These are phyloP conservation scores for Xestia sexstrigata DNA, from an alignment of 2,888 invertebrate genomes.

Conservation along the genomic window DNA sequence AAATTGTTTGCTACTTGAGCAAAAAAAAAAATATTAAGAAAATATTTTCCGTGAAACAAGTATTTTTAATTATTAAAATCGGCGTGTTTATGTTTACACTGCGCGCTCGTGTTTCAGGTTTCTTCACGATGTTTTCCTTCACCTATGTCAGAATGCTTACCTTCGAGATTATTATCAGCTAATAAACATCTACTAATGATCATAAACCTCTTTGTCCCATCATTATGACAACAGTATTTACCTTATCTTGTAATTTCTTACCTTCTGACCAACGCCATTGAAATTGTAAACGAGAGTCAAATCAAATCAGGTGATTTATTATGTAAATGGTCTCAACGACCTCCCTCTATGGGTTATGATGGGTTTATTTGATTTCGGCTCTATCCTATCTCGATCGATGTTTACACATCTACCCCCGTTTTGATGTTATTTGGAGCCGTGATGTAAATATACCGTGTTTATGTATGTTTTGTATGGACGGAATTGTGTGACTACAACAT, in stretches of 20 bases:
- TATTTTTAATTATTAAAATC: no score
- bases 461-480: neutral
- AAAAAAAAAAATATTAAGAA: no score
- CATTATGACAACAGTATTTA: no score
- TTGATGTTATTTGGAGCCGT: conserved; percentile 28
- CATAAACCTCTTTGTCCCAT: no score
- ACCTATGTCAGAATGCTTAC: no score
- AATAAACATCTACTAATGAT: neutral
- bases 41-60: no score
- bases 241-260: no score
- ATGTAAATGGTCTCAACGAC: conserved; percentile 56
- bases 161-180: neutral
- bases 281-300: conserved; percentile 48
- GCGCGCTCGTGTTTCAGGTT: neutral
- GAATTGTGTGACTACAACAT: neutral
- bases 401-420: conserved; percentile 36
- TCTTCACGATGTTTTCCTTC: neutral
- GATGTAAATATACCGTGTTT: conserved; percentile 25
- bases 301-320: conserved; percentile 58
- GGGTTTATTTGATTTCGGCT: conserved; percentile 58
- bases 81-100: no score
- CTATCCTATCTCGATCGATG: conserved; percentile 45
- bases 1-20: no score
- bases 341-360: conserved; percentile 32
- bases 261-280: conserved; percentile 5